Evolutionary conservation across 2,797 vertebrate genomes (phyloP).

Genomic region (Pipistrellus pygmaeus): DNA sequence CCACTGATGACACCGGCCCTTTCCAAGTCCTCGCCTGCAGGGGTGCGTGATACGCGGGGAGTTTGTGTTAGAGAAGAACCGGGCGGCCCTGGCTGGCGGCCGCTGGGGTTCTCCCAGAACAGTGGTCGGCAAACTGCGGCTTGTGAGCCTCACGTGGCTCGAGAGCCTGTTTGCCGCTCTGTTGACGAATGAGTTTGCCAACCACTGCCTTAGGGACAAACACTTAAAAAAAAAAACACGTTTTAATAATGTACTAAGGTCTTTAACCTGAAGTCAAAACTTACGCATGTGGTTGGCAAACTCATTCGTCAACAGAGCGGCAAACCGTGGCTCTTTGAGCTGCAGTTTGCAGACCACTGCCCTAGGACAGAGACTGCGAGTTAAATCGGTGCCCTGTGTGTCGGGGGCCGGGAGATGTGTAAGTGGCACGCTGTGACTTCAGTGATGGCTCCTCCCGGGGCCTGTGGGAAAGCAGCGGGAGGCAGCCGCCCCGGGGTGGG

Average conservation of each 20-base stretch:
- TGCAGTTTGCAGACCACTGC: no score
- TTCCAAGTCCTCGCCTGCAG: accelerated
- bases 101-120: not conserved
- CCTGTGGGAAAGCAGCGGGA: not conserved
- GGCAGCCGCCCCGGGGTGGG: not conserved
- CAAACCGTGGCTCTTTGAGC: no score
- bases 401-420: not conserved
- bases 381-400: not conserved
- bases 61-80: not conserved
- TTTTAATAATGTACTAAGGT: no score
- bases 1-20: not conserved
- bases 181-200: no score
- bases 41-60: not conserved
- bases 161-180: no score
- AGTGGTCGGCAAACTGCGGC: no score
- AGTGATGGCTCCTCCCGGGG: not conserved
- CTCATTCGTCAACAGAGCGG: no score
- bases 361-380: not conserved
- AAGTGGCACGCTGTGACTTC: not conserved
- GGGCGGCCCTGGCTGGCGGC: accelerated
- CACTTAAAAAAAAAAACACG: no score
- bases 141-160: no score
- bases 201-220: no score
- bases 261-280: no score
- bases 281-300: no score